Conservation (phyloP, 1,140 invertebrate genomes). For the Drosophila sp. region DNA sequence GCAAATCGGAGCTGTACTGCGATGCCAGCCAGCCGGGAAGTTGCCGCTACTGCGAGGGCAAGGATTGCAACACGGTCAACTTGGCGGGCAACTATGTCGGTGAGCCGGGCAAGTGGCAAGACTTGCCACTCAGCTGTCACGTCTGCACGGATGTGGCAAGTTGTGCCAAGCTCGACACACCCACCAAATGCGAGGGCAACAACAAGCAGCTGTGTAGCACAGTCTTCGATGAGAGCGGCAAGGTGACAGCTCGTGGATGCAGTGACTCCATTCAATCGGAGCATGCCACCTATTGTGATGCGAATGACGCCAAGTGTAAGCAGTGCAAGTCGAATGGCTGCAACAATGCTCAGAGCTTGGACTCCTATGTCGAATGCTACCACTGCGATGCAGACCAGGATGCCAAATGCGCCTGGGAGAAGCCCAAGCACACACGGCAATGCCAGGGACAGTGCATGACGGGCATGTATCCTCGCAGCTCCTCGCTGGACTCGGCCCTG, state of each 20-base stretch:
- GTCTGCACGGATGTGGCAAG: constrained; percentile 44
- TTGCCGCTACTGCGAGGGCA: constrained; percentile 56
- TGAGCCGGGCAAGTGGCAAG: constrained; percentile 74
- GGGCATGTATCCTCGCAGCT: constrained; percentile 74
- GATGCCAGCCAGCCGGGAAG: constrained; percentile 49
- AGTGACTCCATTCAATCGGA: constrained; percentile 54
- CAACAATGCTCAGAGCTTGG: constrained; percentile 56
- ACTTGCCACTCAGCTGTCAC: constrained; percentile 64
- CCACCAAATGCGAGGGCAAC: constrained; percentile 61
- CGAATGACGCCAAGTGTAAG: constrained; percentile 49
- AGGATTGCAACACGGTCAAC: constrained; percentile 64
- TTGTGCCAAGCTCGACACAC: constrained; percentile 21
- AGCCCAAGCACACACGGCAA: constrained; percentile 49
- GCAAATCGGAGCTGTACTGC: constrained; percentile 65
- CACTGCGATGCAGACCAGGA: constrained; percentile 66
- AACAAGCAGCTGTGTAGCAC: constrained; percentile 74
- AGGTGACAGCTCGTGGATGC: constrained; percentile 67
- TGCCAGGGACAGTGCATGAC: constrained; percentile 73
- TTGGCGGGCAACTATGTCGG: constrained; percentile 58
- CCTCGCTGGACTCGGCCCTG: constrained; percentile 59
- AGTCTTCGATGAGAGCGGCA: constrained; percentile 51
- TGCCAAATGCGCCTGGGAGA: constrained; percentile 41
- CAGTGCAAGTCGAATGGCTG: constrained; percentile 77
- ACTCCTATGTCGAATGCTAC: constrained; percentile 67
- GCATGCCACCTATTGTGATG: constrained; percentile 61